Conservation (phyloP, 2,113 vertebrate species). For the Solea solea region DNA sequence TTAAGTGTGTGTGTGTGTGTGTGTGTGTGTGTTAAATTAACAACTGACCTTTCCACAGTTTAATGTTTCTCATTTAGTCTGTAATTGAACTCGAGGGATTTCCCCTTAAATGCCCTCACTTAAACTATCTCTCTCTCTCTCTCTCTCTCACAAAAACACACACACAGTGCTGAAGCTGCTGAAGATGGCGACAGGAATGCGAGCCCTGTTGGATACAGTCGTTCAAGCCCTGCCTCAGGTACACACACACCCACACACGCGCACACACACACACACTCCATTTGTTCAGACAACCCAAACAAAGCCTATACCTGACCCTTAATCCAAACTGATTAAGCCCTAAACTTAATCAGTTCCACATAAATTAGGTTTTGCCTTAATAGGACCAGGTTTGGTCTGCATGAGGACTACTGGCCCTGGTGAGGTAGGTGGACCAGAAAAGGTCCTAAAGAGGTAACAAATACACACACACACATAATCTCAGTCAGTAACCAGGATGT, state of each 20-base stretch:
- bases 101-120: constrained; percentile 40
- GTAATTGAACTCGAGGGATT: constrained; percentile 58
- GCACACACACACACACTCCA: not conserved
- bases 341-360: too few relatives aligned
- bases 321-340: too few relatives aligned
- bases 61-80: constrained; percentile 55
- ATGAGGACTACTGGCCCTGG: too few relatives aligned
- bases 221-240: constrained; percentile 90
- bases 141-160: not conserved
- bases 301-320: too few relatives aligned
- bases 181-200: constrained; percentile 98
- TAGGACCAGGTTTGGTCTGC: too few relatives aligned
- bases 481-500: too few relatives aligned
- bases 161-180: constrained; percentile 92
- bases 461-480: too few relatives aligned
- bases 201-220: constrained; percentile 95
- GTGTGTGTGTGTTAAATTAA: constrained; percentile 37
- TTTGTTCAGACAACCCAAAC: too few relatives aligned
- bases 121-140: constrained; percentile 7
- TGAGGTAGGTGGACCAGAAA: too few relatives aligned
- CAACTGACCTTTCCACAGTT: constrained; percentile 62
- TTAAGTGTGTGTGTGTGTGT: not conserved
- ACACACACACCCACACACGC: constrained; percentile 20
- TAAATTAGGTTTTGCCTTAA: too few relatives aligned
- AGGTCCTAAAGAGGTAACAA: too few relatives aligned